Evolutionary conservation across 2,797 vertebrate species (phyloP), one percentile per base, ranked within the genome.

Genomic region (Echiichthys vipera): DNA sequence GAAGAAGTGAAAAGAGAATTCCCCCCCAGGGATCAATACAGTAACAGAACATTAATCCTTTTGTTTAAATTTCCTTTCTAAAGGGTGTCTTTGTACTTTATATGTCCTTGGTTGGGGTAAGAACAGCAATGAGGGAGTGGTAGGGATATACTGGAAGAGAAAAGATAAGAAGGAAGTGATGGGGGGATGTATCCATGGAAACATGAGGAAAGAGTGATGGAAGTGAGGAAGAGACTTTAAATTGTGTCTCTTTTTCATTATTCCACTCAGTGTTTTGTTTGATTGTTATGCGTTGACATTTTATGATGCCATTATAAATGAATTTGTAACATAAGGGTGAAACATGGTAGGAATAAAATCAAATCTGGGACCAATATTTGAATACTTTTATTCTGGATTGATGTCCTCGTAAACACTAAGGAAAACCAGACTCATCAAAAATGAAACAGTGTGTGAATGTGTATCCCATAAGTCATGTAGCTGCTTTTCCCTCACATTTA

Each of bases 121-220:
- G 13, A 74, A 39, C 25, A 40, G 43, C 17, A 22, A 29, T 32
- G 18, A 39, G 45, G 32, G 59, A 66, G 51, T 24, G 51, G 24
- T 24, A 5, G 59, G n/a, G 53, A n/a, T n/a, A n/a, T n/a, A n/a
- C n/a, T n/a, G n/a, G n/a, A n/a, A n/a, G n/a, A n/a, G n/a, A 57
- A 69, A 53, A 57, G 42, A 86, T 63, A 72, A 67, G 47, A 68
- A 69, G 65, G 51, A 70, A 80, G 68, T 74, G 73, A 79, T 83
- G 62, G 25, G 34, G 54, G 30, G 57, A 24, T 39, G 83, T 87
- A 86, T 87, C 89, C 81, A 88, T 84, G 82, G 90, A 86, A 87
- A 91, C 69, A 2, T 74, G 69, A 80, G 63, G 62, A 86, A 46
- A 45, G 79, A 77, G 68, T 65, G 78, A 84, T 80, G 59, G 54